Evolutionary conservation across 2,888 invertebrate species (phyloP).

Genomic region (Thereva nobilitata): DNA sequence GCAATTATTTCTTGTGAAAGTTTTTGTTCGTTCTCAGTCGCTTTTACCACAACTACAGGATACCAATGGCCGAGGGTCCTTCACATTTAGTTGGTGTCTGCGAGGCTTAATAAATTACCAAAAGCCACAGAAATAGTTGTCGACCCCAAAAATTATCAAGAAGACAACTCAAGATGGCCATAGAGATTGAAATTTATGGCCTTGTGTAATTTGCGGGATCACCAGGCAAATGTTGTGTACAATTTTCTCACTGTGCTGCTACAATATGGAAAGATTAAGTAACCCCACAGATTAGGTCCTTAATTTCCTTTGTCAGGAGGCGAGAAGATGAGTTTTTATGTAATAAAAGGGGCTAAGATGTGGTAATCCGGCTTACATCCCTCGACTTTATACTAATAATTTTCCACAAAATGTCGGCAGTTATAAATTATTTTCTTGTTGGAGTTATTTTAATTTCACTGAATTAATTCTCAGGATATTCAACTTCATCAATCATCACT

Average conservation of each 20-base stretch:
- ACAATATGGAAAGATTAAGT: neutral
- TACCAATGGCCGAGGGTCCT: neutral
- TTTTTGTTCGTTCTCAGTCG: constrained; percentile 18
- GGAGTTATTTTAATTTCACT: no score
- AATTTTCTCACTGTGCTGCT: neutral
- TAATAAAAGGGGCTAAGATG: neutral
- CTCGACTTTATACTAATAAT: no score
- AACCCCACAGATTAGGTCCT: neutral
- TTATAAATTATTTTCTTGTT: no score
- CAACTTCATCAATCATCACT: no score
- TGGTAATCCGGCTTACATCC: neutral
- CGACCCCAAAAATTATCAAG: constrained; percentile 17
- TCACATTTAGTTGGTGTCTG: neutral
- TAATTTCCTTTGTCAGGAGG: constrained; percentile 8
- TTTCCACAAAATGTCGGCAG: no score
- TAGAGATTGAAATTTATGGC: constrained; percentile 14
- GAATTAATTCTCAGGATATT: no score
- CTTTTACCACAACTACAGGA: neutral
- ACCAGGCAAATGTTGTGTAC: constrained; percentile 20
- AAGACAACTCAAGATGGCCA: constrained; percentile 8
- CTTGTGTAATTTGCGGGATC: constrained; percentile 9
- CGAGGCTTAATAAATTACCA: constrained; percentile 12
- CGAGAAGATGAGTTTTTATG: neutral
- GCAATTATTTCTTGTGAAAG: constrained; percentile 19
- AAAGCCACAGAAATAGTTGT: constrained; percentile 15